phyloP scores from a whole-genome alignment of 2,113 vertebrate species.

The Excalfactoria chinensis region DNA sequence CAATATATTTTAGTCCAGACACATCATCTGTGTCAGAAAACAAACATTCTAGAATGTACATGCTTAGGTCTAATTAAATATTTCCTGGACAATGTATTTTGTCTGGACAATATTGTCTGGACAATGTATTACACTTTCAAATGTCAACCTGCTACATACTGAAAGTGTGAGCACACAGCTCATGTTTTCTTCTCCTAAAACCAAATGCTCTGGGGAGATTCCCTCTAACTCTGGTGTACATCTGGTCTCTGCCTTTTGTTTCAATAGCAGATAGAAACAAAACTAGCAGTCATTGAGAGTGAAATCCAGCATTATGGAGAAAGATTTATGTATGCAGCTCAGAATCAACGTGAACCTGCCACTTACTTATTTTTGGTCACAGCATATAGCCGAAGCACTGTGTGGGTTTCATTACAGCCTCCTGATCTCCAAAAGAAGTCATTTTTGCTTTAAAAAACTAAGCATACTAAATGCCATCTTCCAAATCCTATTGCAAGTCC shows the following conservation, averaged over 20 bases:
- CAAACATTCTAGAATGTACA: background rate
- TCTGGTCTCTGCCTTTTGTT: background rate
- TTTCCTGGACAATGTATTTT: no score
- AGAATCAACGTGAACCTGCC: background rate
- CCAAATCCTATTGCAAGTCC: background rate
- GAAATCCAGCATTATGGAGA: background rate
- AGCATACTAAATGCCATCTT: background rate
- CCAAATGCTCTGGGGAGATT: background rate
- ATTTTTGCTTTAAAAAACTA: background rate
- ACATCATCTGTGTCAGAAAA: background rate
- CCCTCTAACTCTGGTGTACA: background rate
- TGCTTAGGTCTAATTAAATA: background rate
- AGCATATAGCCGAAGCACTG: background rate
- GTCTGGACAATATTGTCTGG: background rate
- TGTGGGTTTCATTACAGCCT: background rate
- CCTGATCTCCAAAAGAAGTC: background rate
- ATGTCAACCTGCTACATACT: background rate
- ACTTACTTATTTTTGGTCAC: background rate
- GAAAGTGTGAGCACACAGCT: background rate
- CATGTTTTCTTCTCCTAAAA: background rate
- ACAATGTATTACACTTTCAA: background rate
- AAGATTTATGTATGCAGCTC: background rate
- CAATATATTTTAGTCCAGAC: background rate
- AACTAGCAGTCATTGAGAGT: background rate
- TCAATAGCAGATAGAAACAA: background rate